phyloP scores from a whole-genome alignment of 2,888 invertebrate species.

The Hyppa rectilinea region DNA sequence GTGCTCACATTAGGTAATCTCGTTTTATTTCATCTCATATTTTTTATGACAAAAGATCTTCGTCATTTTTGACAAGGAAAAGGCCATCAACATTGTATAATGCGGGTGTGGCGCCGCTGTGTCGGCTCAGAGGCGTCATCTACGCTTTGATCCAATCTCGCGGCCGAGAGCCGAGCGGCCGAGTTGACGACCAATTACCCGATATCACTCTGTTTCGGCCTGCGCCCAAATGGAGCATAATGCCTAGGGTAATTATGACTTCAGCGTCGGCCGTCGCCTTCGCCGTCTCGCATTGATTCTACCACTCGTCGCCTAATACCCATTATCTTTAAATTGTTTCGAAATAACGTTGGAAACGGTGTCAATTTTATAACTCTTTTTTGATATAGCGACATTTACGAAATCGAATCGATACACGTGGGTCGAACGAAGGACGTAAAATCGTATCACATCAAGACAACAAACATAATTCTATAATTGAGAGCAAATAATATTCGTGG shows the following conservation, averaged over 20 bases:
- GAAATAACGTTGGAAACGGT: constrained; percentile 75
- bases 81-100: constrained; percentile 90
- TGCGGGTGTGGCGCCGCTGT: constrained; percentile 86
- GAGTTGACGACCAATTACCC: constrained; percentile 89
- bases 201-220: constrained; percentile 88
- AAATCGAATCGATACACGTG: constrained; percentile 51
- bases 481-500: constrained; percentile 75
- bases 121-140: constrained; percentile 84
- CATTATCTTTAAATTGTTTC: constrained; percentile 82
- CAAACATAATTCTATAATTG: constrained; percentile 71
- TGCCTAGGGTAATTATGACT: constrained; percentile 90
- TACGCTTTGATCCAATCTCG: constrained; percentile 87
- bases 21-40: constrained; percentile 86
- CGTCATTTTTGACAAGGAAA: constrained; percentile 91
- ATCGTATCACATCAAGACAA: constrained; percentile 58
- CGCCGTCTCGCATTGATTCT: constrained; percentile 75
- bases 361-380: constrained; percentile 73
- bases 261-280: constrained; percentile 74
- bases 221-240: constrained; percentile 89
- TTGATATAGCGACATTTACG: constrained; percentile 63
- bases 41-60: constrained; percentile 89
- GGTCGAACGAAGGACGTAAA: constrained; percentile 44
- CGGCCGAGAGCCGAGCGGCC: constrained; percentile 66
- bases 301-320: constrained; percentile 78
- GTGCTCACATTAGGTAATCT: constrained; percentile 86